Percentiles rank a stretch among this genome's conserved stretches.
Evolutionary conservation across 2,797 vertebrate genomes (phyloP).

Genomic region (Cynopterus sphinx): DNA sequence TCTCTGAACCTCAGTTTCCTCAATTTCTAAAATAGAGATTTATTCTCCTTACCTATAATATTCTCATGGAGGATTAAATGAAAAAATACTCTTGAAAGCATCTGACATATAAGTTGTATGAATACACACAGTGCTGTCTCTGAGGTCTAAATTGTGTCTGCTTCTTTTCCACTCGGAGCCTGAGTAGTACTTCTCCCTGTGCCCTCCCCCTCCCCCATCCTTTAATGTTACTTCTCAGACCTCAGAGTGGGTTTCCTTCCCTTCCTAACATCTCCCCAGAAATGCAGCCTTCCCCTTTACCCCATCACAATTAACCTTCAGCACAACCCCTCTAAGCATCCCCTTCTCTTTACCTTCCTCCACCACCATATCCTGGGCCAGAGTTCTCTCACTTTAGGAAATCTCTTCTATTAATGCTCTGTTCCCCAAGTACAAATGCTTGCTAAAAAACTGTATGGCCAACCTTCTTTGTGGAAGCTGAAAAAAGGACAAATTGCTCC

Average conservation of each 20-base stretch:
- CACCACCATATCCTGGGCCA: conserved; percentile 39
- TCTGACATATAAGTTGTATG: background rate
- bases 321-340: background rate
- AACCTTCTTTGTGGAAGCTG: conserved; percentile 3
- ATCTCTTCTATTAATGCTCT: conserved; percentile 6
- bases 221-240: conserved; percentile 52
- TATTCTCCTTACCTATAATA: background rate
- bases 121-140: background rate
- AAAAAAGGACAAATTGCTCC: conserved; percentile 2
- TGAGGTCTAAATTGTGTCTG: background rate
- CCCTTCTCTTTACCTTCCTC: conserved; percentile 78
- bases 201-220: background rate
- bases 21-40: conserved; percentile 12
- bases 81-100: conserved; percentile 1
- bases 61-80: background rate
- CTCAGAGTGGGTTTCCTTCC: conserved; percentile 67
- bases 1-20: conserved; percentile 48
- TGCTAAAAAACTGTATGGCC: background rate
- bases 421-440: conserved; percentile 15
- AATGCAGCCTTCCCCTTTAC: conserved; percentile 69
- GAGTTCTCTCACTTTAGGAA: conserved; percentile 18
- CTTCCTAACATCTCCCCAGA: conserved; percentile 82
- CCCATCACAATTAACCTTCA: background rate
- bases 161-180: background rate
- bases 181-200: background rate